phyloP scores from a whole-genome alignment of 37 sponge, comb jelly and placozoan species.

The Diacarnus erythraeanus region DNA sequence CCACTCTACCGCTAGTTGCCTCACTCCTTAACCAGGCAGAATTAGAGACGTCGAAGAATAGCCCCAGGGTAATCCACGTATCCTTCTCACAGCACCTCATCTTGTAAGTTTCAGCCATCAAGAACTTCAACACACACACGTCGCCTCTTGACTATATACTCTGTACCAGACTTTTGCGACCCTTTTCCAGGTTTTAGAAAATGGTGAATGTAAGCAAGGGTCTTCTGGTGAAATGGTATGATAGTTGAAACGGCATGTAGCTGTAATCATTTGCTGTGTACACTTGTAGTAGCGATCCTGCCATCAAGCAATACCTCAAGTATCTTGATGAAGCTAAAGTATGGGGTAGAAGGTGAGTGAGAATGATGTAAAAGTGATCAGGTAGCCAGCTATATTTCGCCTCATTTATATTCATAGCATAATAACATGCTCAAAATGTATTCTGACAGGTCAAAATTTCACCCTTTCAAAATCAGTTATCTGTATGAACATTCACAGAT shows the following conservation, averaged over 20 bases:
- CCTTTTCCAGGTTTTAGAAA: not conserved
- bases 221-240: conserved; percentile 58
- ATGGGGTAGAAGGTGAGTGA: conserved; percentile 57
- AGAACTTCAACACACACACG: not conserved
- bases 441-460: not conserved
- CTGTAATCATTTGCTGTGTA: not conserved
- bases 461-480: not conserved
- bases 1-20: conserved; percentile 16
- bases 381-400: not conserved
- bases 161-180: not conserved
- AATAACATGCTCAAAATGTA: not conserved
- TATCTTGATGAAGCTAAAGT: conserved; percentile 71
- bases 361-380: not conserved
- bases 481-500: conserved; percentile 20
- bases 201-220: conserved; percentile 65
- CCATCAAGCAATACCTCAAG: conserved; percentile 82
- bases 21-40: conserved; percentile 19
- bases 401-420: not conserved
- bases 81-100: conserved; percentile 11
- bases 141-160: not conserved
- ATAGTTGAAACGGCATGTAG: not conserved
- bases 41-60: conserved; percentile 27
- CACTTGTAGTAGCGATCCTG: conserved; percentile 74
- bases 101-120: conserved; percentile 14
- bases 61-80: conserved; percentile 14